Evolutionary conservation across 2,797 vertebrate genomes (phyloP).

Genomic region (Pachyuromys duprasi): DNA sequence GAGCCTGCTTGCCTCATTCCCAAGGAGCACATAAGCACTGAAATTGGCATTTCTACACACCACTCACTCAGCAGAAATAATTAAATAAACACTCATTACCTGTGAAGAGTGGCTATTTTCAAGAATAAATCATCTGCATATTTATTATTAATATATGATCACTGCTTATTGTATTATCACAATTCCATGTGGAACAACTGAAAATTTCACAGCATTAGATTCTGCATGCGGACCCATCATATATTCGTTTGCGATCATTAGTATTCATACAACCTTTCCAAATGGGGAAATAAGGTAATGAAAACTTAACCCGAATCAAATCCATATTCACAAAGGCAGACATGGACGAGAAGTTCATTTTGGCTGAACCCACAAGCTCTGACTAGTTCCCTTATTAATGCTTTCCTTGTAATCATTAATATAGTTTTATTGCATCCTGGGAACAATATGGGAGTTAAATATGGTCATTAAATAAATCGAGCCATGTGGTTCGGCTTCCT

Average conservation of each 20-base stretch:
- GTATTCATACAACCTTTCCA: not conserved
- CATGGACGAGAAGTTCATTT: not conserved
- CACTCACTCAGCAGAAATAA: conserved; percentile 35
- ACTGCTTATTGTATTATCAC: not conserved
- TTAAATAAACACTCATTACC: not conserved
- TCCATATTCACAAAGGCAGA: not conserved
- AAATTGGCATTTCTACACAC: conserved; percentile 15
- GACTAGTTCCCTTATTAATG: conserved; percentile 66
- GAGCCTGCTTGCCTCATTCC: not conserved
- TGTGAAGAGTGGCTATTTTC: conserved; percentile 33
- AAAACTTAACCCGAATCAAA: conserved; percentile 15
- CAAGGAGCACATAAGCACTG: not conserved
- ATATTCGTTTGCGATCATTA: not conserved
- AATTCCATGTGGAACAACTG: not conserved
- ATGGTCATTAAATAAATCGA: conserved; percentile 62
- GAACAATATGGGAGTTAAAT: conserved; percentile 66
- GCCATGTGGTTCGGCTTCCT: conserved; percentile 13
- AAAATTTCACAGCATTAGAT: not conserved
- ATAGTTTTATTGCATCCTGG: conserved; percentile 68
- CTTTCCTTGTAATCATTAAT: conserved; percentile 67
- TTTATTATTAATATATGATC: conserved; percentile 12
- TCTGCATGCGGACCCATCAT: not conserved
- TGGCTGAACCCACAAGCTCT: conserved; percentile 1
- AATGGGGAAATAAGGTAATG: conserved; percentile 45
- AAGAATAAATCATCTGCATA: conserved; percentile 44